Percentiles rank a stretch among this genome's conserved stretches.
Conservation (phyloP, 64 coral and sea anemone genomes). For the Montipora cactus region DNA sequence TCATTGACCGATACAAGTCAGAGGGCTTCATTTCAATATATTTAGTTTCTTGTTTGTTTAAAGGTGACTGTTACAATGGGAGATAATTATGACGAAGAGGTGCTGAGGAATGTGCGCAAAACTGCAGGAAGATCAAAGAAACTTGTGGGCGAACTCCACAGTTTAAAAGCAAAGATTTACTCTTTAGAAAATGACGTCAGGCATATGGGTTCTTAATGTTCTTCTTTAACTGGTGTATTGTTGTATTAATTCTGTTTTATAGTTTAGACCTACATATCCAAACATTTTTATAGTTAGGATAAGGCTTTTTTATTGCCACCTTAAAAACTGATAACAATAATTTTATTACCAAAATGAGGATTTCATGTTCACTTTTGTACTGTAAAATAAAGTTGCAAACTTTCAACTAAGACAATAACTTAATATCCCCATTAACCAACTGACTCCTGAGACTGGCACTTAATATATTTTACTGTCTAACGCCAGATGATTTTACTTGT, state of each 20-base stretch:
- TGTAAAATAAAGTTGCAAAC: no score
- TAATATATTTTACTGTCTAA: no score
- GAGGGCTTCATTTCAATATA: neutral
- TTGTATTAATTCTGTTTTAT: no score
- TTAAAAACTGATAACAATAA: no score
- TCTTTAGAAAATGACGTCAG: constrained; percentile 96
- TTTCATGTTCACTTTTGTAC: no score
- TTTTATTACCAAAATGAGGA: no score
- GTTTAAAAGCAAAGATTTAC: constrained; percentile 98
- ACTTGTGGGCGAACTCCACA: constrained; percentile 96
- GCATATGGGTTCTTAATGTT: constrained; percentile 69
- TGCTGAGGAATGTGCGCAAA: constrained; percentile 81
- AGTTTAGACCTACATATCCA: neutral
- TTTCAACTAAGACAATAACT: no score
- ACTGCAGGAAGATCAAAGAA: constrained; percentile 96
- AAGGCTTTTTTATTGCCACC: neutral
- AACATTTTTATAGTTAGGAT: neutral
- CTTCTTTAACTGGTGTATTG: no score
- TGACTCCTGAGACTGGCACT: no score
- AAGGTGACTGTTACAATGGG: constrained; percentile 96
- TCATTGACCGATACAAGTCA: no score
- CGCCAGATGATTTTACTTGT: no score
- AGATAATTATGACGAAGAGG: constrained; percentile 90
- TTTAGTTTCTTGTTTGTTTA: constrained; percentile 13
- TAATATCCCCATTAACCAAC: no score